Evolutionary conservation across 2,888 invertebrate genomes (phyloP).

Genomic region (Synergus itoensis): DNA sequence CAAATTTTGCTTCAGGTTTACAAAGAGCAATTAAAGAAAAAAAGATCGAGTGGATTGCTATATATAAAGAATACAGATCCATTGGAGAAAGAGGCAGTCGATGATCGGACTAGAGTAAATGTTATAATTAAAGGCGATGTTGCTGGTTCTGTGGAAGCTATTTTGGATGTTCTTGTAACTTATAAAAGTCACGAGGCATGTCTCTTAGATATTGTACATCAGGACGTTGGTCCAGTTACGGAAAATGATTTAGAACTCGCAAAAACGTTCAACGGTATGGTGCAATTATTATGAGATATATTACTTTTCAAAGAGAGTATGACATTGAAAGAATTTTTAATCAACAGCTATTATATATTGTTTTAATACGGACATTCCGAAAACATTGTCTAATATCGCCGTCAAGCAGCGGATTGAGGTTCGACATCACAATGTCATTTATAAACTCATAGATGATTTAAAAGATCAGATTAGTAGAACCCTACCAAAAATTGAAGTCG

Average conservation of each 20-base stretch:
- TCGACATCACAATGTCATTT: constrained; percentile 92
- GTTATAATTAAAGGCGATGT: constrained; percentile 92
- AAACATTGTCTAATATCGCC: constrained; percentile 79
- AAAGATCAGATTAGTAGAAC: constrained; percentile 87
- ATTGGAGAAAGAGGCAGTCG: constrained; percentile 80
- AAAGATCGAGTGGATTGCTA: constrained; percentile 82
- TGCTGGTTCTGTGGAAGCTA: constrained; percentile 97
- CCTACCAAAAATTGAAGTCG: constrained; percentile 86
- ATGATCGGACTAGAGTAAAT: constrained; percentile 81
- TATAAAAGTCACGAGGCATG: constrained; percentile 87
- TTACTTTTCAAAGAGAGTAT: background rate
- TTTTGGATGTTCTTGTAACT: constrained; percentile 92
- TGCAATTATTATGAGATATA: constrained; percentile 11
- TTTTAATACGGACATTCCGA: constrained; percentile 88
- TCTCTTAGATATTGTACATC: constrained; percentile 90
- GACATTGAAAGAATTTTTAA: constrained; percentile 8
- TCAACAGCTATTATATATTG: constrained; percentile 88
- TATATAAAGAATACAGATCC: constrained; percentile 80
- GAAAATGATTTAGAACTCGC: constrained; percentile 92
- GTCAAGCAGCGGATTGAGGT: constrained; percentile 81
- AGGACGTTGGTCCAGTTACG: constrained; percentile 92
- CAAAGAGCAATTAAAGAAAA: constrained; percentile 81
- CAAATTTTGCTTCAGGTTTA: constrained; percentile 79
- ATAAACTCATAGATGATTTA: constrained; percentile 93
- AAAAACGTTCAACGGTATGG: constrained; percentile 82